These are phyloP conservation scores for Strongylocentrotus purpuratus DNA, from an alignment of 35 echinoderm and acorn worm genomes.

Conservation along the genomic window DNA sequence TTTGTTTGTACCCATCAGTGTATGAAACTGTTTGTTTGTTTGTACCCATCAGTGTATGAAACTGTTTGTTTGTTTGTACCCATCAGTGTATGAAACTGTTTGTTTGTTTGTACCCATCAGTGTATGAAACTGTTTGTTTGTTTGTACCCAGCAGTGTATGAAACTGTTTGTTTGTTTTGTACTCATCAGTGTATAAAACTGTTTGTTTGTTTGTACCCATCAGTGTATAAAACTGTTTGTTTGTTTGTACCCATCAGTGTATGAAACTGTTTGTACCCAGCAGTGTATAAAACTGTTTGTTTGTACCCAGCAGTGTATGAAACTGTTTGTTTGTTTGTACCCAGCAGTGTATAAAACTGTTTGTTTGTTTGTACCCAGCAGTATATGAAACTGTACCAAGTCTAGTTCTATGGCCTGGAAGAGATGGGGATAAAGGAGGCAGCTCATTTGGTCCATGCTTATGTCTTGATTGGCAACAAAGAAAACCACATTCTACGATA, in stretches of 20 bases:
- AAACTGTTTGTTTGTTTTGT: background rate
- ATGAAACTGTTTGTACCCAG: too few relatives aligned
- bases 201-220: background rate
- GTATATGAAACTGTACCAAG: background rate
- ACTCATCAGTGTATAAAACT: background rate
- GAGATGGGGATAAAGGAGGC: background rate
- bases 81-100: background rate
- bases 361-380: too few relatives aligned
- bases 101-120: background rate
- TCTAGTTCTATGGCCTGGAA: background rate
- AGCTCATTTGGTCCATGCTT: background rate
- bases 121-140: background rate
- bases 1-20: background rate
- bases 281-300: too few relatives aligned
- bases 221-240: background rate
- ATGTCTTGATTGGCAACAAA: conserved; percentile 3
- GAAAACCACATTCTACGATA: background rate
- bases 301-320: background rate
- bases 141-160: background rate
- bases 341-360: background rate
- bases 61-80: background rate
- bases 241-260: background rate
- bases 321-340: background rate
- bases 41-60: background rate
- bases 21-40: background rate